A percentile compares a stretch with the other conserved stretches of the same genome.
Evolutionary conservation across 1,140 invertebrate genomes (phyloP).

Genomic region (Belonocnema kinseyi): DNA sequence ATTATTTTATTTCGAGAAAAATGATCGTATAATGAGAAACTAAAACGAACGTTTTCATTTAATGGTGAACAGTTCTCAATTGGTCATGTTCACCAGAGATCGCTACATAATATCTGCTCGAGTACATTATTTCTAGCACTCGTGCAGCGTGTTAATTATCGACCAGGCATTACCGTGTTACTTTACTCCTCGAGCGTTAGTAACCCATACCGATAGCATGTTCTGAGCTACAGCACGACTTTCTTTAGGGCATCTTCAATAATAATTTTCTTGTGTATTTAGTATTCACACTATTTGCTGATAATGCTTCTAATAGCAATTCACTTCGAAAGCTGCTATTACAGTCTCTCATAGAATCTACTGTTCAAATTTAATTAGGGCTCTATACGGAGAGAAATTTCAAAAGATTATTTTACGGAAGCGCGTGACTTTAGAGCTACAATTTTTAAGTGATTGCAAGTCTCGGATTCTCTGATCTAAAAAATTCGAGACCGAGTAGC

Average conservation of each 20-base stretch:
- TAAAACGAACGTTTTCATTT: not conserved
- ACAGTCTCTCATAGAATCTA: too few relatives aligned
- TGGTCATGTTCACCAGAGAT: slow-evolving; percentile 1
- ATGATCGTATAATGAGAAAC: too few relatives aligned
- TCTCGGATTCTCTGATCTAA: too few relatives aligned
- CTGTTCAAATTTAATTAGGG: too few relatives aligned
- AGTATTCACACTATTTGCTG: not conserved
- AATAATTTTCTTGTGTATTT: not conserved
- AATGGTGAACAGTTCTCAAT: not conserved
- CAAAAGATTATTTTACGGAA: too few relatives aligned
- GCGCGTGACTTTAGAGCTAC: too few relatives aligned
- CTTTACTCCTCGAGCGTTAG: slow-evolving; percentile 10
- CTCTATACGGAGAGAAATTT: too few relatives aligned
- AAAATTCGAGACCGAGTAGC: too few relatives aligned
- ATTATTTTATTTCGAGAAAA: too few relatives aligned
- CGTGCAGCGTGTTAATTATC: slow-evolving; percentile 29
- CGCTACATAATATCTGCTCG: slow-evolving; percentile 10
- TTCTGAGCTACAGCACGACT: slow-evolving; percentile 12
- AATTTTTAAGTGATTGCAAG: too few relatives aligned
- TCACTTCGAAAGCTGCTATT: too few relatives aligned
- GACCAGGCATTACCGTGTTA: slow-evolving; percentile 12
- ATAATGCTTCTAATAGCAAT: too few relatives aligned
- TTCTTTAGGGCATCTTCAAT: slow-evolving; percentile 21
- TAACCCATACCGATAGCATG: slow-evolving; percentile 13
- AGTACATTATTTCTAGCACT: slow-evolving; percentile 29